These are phyloP conservation scores for Eulemur rufifrons DNA, from an alignment of 2,113 vertebrate species.

Conservation along the genomic window DNA sequence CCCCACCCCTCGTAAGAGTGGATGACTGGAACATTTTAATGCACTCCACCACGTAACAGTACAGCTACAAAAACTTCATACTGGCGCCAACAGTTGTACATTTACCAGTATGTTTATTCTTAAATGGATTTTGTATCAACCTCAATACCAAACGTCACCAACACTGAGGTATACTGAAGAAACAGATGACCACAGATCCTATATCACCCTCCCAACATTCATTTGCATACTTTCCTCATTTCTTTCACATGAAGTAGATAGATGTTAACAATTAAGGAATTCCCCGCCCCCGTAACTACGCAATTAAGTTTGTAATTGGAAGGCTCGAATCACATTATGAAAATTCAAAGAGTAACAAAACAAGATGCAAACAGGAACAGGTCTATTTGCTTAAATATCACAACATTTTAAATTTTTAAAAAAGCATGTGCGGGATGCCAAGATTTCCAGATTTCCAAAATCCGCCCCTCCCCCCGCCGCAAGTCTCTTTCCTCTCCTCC, in stretches of 20 bases:
- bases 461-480: not conserved
- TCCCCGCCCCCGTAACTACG: not conserved
- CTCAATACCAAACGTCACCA: not conserved
- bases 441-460: not conserved
- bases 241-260: not conserved
- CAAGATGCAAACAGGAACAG: not conserved
- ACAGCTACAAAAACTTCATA: not conserved
- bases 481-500: not conserved
- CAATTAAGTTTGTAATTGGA: not conserved
- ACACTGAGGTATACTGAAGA: not conserved
- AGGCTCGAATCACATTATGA: not conserved
- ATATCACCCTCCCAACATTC: not conserved
- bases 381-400: not conserved
- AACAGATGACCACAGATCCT: not conserved
- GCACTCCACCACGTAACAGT: not conserved
- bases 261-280: not conserved
- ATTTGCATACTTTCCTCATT: not conserved
- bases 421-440: not conserved
- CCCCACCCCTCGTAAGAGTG: slow-evolving; percentile 27
- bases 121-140: not conserved
- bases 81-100: not conserved
- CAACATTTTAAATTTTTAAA: not conserved
- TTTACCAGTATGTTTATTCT: not conserved
- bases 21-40: slow-evolving; percentile 35
- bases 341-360: not conserved